Conservation (phyloP, 2,888 invertebrate species). For the Parnassius orleans region DNA sequence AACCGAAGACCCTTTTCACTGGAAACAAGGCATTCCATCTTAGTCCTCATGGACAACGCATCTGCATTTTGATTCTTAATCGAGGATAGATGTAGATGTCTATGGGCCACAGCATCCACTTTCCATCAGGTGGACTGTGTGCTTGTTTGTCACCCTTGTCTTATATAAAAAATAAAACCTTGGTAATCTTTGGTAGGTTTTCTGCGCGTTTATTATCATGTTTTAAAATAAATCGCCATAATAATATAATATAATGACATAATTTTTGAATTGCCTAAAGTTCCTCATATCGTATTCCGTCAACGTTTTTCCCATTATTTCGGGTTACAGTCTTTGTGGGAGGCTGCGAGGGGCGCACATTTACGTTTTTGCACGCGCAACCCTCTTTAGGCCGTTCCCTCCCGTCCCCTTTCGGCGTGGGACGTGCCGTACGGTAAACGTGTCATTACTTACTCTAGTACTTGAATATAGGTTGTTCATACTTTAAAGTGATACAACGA, state of each 20-base stretch:
- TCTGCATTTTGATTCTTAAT: no score
- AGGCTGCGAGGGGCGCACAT: slow-evolving; percentile 30
- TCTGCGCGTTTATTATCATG: no score
- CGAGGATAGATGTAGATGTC: no score
- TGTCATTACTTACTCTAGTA: slow-evolving; percentile 49
- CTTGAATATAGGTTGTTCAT: slow-evolving; percentile 39
- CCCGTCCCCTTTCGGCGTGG: slow-evolving; percentile 23
- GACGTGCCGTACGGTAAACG: slow-evolving; percentile 51
- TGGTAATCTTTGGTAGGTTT: no score
- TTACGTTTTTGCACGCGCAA: slow-evolving; percentile 31
- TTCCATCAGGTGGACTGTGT: no score
- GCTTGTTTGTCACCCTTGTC: no score
- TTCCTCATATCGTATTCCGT: slow-evolving; percentile 2
- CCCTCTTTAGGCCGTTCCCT: slow-evolving; percentile 10
- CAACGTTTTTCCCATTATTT: slow-evolving; percentile 7
- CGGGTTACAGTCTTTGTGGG: slow-evolving; percentile 3
- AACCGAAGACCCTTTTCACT: no score
- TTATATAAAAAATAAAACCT: no score
- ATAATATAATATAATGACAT: neutral
- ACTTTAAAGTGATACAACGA: slow-evolving; percentile 8
- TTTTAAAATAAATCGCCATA: no score
- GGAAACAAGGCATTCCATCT: no score
- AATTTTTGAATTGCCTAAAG: neutral
- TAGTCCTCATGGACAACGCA: no score
- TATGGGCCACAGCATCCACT: no score